Conservation (phyloP, 2,113 vertebrate species). For the Ophthalmolycus amberensis region DNA sequence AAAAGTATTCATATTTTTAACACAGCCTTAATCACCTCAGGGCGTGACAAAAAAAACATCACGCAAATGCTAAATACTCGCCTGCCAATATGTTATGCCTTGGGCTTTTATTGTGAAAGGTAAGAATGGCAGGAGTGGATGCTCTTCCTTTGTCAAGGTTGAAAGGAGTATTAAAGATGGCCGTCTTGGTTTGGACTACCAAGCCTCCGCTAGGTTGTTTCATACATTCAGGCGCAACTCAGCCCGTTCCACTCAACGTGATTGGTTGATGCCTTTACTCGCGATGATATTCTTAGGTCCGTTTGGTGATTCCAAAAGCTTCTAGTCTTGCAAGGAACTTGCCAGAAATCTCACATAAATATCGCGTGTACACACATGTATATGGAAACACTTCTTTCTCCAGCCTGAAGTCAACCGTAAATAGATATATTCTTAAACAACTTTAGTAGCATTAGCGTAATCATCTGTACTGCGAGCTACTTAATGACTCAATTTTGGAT, state of each 20-base stretch:
- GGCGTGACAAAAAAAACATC: background rate
- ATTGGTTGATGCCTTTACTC: too few relatives aligned
- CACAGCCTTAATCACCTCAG: background rate
- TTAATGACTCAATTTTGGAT: slow-evolving; percentile 58
- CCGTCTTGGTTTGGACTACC: too few relatives aligned
- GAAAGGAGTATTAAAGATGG: too few relatives aligned
- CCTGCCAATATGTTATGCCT: too few relatives aligned
- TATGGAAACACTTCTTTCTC: slow-evolving; percentile 24
- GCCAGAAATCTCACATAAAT: background rate
- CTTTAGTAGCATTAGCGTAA: slow-evolving; percentile 61
- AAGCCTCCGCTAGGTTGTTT: too few relatives aligned
- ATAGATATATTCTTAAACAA: slow-evolving; percentile 56
- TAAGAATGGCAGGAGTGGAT: too few relatives aligned
- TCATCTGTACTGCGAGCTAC: slow-evolving; percentile 36
- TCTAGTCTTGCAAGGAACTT: background rate
- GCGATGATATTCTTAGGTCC: background rate
- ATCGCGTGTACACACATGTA: background rate
- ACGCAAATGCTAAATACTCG: too few relatives aligned
- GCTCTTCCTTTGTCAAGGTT: too few relatives aligned
- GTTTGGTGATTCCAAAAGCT: background rate
- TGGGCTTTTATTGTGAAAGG: too few relatives aligned
- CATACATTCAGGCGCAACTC: too few relatives aligned
- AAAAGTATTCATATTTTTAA: background rate
- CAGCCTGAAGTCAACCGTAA: slow-evolving; percentile 23
- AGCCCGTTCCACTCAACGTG: too few relatives aligned